phyloP scores from a whole-genome alignment of 2,888 invertebrate genomes.

The Cabera pusaria region DNA sequence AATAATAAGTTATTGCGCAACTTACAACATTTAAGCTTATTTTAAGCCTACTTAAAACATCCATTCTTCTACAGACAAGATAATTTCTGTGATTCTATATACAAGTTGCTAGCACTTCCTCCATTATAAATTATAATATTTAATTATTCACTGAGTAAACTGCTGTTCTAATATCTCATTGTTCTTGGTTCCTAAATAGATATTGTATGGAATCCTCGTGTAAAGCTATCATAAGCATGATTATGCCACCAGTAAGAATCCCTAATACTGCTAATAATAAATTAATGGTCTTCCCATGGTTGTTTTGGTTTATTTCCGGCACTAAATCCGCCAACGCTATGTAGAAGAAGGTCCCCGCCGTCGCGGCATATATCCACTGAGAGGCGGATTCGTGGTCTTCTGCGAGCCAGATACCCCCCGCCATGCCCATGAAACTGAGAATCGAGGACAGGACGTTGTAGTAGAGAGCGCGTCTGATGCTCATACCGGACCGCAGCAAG shows the following conservation, averaged over 20 bases:
- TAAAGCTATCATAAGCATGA: conserved; percentile 89
- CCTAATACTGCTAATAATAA: conserved; percentile 86
- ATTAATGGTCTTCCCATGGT: conserved; percentile 76
- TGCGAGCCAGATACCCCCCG: conserved; percentile 87
- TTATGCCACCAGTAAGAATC: conserved; percentile 86
- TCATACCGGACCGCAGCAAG: conserved; percentile 89
- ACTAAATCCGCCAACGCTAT: conserved; percentile 92
- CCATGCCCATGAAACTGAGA: conserved; percentile 90
- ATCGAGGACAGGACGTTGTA: conserved; percentile 90
- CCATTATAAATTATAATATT: too few species aligned
- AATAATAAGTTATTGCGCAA: too few species aligned
- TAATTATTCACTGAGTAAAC: neutral
- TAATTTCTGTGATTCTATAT: too few species aligned
- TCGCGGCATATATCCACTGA: conserved; percentile 90
- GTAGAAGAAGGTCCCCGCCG: conserved; percentile 92
- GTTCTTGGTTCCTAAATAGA: conserved; percentile 72
- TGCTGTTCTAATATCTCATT: conserved; percentile 47
- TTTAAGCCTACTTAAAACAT: too few species aligned
- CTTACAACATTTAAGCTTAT: too few species aligned
- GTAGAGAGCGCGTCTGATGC: conserved; percentile 86
- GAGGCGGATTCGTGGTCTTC: conserved; percentile 87
- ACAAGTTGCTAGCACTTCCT: too few species aligned
- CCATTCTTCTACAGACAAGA: too few species aligned
- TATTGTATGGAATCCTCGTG: conserved; percentile 85
- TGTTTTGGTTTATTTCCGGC: conserved; percentile 83